Evolutionary conservation across 2,113 vertebrate species (phyloP).

Genomic region (Tor tambroides): DNA sequence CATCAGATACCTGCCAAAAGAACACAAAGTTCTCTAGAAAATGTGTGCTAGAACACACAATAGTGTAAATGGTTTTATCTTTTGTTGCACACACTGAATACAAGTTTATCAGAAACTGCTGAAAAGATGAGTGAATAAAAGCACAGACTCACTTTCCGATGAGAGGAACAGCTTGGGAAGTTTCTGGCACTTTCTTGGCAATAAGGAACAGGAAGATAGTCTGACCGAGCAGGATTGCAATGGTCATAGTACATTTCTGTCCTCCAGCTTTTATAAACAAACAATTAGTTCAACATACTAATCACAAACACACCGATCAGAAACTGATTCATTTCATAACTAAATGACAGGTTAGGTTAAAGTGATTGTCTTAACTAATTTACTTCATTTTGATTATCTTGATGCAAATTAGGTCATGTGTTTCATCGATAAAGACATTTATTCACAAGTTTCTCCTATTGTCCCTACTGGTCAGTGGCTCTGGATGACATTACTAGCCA

Average conservation of each 20-base stretch:
- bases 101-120: neutral
- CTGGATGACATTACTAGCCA: neutral
- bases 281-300: neutral
- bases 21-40: neutral
- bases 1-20: slow-evolving; percentile 86
- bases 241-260: slow-evolving; percentile 94
- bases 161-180: slow-evolving; percentile 90
- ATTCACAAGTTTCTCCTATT: neutral
- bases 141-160: slow-evolving; percentile 87
- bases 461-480: neutral
- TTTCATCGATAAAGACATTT: neutral
- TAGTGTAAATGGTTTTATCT: neutral
- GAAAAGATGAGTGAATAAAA: neutral
- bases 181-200: slow-evolving; percentile 94
- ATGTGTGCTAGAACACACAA: neutral
- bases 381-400: neutral
- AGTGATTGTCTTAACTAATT: neutral
- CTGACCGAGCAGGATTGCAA: slow-evolving; percentile 91
- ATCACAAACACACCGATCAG: neutral
- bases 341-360: neutral
- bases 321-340: neutral
- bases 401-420: neutral
- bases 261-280: slow-evolving; percentile 82
- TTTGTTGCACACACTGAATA: neutral
- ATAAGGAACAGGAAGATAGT: slow-evolving; percentile 95